These are phyloP conservation scores for Watsonalla cultraria DNA, from an alignment of 2,888 invertebrate species.

Conservation along the genomic window DNA sequence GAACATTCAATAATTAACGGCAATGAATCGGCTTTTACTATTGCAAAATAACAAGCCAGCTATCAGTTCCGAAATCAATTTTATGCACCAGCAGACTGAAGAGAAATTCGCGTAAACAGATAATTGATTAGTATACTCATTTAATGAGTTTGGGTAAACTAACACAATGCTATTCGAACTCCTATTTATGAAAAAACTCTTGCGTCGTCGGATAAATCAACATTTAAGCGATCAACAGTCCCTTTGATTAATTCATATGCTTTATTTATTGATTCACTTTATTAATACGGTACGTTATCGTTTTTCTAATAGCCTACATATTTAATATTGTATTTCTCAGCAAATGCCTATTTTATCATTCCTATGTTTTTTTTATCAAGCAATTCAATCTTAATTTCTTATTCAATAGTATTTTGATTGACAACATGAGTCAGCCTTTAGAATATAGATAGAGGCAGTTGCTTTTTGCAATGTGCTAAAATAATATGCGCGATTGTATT, in stretches of 20 bases:
- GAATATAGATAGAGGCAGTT: neutral
- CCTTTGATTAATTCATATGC: neutral
- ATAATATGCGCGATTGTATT: neutral
- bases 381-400: neutral
- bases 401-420: neutral
- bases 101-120: slow-evolving; percentile 33
- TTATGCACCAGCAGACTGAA: slow-evolving; percentile 36
- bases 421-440: neutral
- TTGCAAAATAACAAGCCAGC: slow-evolving; percentile 29
- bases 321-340: neutral
- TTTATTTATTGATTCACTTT: neutral
- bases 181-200: slow-evolving; percentile 8
- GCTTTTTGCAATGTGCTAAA: neutral
- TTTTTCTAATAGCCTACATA: neutral
- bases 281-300: neutral
- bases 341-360: neutral
- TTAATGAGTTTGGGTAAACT: slow-evolving; percentile 14
- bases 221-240: neutral
- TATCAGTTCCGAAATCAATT: slow-evolving; percentile 39
- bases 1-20: slow-evolving; percentile 15
- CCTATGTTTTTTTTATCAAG: neutral
- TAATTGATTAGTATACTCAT: slow-evolving; percentile 27
- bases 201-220: neutral
- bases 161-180: slow-evolving; percentile 14
- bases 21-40: slow-evolving; percentile 34